phyloP scores from a whole-genome alignment of 2,113 vertebrate genomes.

The Catharus fuscescens region DNA sequence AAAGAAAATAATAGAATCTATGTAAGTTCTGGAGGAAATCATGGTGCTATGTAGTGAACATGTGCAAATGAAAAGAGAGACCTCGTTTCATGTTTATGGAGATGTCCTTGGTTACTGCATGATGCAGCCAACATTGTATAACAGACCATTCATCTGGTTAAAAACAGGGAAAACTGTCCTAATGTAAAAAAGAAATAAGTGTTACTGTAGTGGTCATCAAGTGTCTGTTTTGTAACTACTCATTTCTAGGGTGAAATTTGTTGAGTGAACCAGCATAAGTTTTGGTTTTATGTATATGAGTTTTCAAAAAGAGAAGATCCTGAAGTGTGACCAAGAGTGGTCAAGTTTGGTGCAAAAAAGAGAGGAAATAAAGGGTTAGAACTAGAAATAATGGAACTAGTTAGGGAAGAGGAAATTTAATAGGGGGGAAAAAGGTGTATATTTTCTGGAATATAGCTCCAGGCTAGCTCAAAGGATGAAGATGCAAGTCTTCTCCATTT shows the following conservation, averaged over 20 bases:
- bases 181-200: neutral
- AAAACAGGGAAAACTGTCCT: neutral
- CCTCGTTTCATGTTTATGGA: slow-evolving; percentile 12
- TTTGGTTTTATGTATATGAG: neutral
- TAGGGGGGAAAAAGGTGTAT: neutral
- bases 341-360: neutral
- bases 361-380: neutral
- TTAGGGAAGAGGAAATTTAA: neutral
- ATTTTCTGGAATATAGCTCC: neutral
- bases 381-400: neutral
- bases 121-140: neutral
- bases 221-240: neutral
- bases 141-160: neutral
- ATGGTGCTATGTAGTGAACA: slow-evolving; percentile 35
- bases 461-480: neutral
- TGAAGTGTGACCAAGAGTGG: neutral
- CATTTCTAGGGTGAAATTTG: neutral
- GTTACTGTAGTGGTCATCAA: neutral
- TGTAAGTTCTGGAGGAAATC: slow-evolving; percentile 74
- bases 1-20: slow-evolving; percentile 83
- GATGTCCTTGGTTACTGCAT: slow-evolving; percentile 10
- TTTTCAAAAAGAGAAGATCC: neutral
- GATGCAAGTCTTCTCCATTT: neutral
- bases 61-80: slow-evolving; percentile 11
- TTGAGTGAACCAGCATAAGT: neutral